phyloP scores from a whole-genome alignment of 2,797 vertebrate species.

The Tolypeutes matacus region DNA sequence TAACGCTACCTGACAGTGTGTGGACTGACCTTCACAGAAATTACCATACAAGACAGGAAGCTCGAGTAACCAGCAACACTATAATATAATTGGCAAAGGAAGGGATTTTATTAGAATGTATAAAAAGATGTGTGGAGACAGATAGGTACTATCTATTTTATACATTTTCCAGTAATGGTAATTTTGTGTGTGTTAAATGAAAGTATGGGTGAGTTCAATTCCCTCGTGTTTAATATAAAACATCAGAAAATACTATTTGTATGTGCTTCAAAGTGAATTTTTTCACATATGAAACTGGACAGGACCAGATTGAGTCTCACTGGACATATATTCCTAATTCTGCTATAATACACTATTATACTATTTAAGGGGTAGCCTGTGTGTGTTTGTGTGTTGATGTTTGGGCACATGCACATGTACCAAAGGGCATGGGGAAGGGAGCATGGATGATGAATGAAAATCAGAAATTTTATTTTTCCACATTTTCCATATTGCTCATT shows the following conservation, averaged over 20 bases:
- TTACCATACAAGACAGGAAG: conserved; percentile 25
- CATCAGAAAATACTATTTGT: neutral
- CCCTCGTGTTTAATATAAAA: neutral
- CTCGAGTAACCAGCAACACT: conserved; percentile 12
- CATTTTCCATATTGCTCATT: neutral
- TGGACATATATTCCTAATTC: neutral
- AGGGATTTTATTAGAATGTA: conserved; percentile 48
- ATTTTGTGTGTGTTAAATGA: conserved; percentile 66
- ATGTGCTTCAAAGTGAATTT: neutral
- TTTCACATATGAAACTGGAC: neutral
- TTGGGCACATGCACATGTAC: neutral
- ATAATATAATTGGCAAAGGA: conserved; percentile 73
- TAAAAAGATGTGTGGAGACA: conserved; percentile 49
- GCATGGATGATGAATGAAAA: neutral
- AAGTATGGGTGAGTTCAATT: conserved; percentile 20
- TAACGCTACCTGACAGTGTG: neutral
- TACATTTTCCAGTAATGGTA: conserved; percentile 30
- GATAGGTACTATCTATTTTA: conserved; percentile 34
- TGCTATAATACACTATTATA: accelerated
- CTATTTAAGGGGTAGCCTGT: too few relatives aligned
- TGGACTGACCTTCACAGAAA: conserved; percentile 38
- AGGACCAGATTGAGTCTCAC: neutral
- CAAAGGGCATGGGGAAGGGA: neutral
- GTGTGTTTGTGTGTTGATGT: neutral
- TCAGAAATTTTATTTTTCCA: accelerated